Base-by-base conservation (phyloP, 2,113 vertebrate species). In the Dermatemys mawii region DNA sequence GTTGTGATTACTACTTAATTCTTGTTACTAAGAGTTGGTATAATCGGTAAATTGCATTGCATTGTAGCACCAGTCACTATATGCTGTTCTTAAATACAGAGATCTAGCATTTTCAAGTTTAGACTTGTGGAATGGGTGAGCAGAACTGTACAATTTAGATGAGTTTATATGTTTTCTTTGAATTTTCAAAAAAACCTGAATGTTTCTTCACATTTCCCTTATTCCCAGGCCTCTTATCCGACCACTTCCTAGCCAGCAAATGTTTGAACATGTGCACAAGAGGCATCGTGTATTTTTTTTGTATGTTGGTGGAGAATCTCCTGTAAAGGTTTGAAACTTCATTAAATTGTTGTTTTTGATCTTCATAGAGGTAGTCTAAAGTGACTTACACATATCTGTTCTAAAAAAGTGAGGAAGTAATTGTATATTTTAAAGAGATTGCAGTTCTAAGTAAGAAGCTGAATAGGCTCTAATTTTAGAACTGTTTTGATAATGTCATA, bases 231-330 rank as follows among this genome's bases (percentile, higher is more conserved):
- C 99, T 49, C 97, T 99, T 2, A 99, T 99, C 81, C 98, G 99
- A 35, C 98, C 99, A 1, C 99, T 99, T 94, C 99, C 99, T 83
- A 99, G 99, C 97, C 98, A 98, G 95, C 99, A 99, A 95, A 99
- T 99, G 99, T 99, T 99, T 51, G 98, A 99, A 48, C 99, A 99
- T 83, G 98, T 99, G 89, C 97, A 98, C 89, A 99, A 99, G 90
- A 98, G 99, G 32, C 99, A 99, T 75, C 97, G 95, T 53, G 99
- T 99, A 17, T 98, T 99, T 73, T 99, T 99, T 88, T 97, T 99
- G 76, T 99, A 99, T 57, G 89, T 99, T 86, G 99, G 99, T 48
- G 98, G 98, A 92, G 99, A 99, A 95, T 99, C 99, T 88, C 98
- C 99, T 70, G 98, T 99, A 90, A 99, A 99, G 98, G 99, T 99